Evolutionary conservation across 2,888 invertebrate genomes (phyloP), one percentile per base, ranked within the genome.

Genomic region (Schizaphis graminum): DNA sequence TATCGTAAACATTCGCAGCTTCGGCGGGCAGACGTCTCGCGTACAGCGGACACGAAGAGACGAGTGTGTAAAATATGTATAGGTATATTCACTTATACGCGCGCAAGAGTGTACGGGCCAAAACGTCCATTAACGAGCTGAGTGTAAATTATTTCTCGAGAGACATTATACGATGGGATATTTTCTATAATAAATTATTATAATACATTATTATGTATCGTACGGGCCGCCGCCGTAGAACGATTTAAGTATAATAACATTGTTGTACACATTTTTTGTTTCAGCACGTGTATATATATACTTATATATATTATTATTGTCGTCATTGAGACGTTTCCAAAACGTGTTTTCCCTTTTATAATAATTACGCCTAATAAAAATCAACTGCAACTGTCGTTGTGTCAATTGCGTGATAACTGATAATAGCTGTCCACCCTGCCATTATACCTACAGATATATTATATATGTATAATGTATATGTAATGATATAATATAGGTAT

Each of bases 1-100:
- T 77, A 77, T 77, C 35, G 77, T 77, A 77, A 77, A 77, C 77
- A 77, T 77, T 77, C 77, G 77, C 77, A 77, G 77, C 77, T 35
- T 35, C 35, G 77, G 35, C 35, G 21, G 21, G 21, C 35, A 77
- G 77, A 35, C 77, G 35, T 77, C 77, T 77, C 21, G 21, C 26
- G 11, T 21, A 67, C 24, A 35, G 35, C 35, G 67, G 35, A 77
- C 67, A 35, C 26, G 16, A 44, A 4, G n/a, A 44, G 4, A 57
- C 35, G 35, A 77, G 26, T 21, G 67, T 21, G 67, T 77, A 77
- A 21, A 77, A 77, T 35, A 67, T 67, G 49, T 28, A 13, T 67
- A 77, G 13, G 67, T 77, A 77, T 35, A 35, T n/a, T n/a, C 77
- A 2, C 35, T 16, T 7, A 35, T 35, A 35, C n/a, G 7, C 1